phyloP scores from a whole-genome alignment of 2,888 invertebrate genomes.

The Erebia epiphron region DNA sequence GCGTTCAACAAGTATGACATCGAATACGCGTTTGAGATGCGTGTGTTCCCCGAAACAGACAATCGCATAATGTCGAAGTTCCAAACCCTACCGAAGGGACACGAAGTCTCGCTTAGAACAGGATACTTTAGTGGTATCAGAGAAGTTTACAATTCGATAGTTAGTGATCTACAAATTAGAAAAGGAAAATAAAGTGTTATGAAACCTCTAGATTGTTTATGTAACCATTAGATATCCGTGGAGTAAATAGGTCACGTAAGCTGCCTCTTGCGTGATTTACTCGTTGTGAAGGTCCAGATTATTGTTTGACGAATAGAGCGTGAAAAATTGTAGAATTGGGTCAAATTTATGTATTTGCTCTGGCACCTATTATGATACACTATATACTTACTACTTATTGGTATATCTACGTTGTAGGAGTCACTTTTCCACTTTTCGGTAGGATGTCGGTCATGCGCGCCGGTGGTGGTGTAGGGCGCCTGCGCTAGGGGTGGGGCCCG shows the following conservation, averaged over 20 bases:
- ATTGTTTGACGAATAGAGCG: conserved; percentile 45
- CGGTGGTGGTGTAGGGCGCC: conserved; percentile 58
- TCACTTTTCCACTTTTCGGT: conserved; percentile 81
- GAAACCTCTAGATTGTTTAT: neutral
- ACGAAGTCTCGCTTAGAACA: conserved; percentile 56
- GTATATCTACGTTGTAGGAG: conserved; percentile 80
- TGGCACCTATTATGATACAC: conserved; percentile 71
- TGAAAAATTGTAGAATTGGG: conserved; percentile 62
- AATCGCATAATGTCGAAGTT: conserved; percentile 59
- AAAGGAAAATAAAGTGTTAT: neutral
- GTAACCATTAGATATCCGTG: neutral
- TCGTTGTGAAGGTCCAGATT: conserved; percentile 18
- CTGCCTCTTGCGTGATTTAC: neutral
- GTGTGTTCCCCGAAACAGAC: conserved; percentile 63
- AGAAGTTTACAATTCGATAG: conserved; percentile 60
- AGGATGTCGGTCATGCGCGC: conserved; percentile 80
- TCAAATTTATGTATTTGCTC: conserved; percentile 66
- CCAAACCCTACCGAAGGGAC: conserved; percentile 62
- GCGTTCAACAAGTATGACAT: conserved; percentile 53
- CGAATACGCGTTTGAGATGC: conserved; percentile 62
- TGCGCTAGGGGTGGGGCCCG: conserved; percentile 80
- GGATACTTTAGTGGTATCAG: conserved; percentile 67
- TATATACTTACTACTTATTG: conserved; percentile 82
- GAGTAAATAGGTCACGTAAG: conserved; percentile 26
- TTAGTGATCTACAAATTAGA: conserved; percentile 45